Conservation (phyloP, 2,888 invertebrate genomes). For the Lasioglossum morio region DNA sequence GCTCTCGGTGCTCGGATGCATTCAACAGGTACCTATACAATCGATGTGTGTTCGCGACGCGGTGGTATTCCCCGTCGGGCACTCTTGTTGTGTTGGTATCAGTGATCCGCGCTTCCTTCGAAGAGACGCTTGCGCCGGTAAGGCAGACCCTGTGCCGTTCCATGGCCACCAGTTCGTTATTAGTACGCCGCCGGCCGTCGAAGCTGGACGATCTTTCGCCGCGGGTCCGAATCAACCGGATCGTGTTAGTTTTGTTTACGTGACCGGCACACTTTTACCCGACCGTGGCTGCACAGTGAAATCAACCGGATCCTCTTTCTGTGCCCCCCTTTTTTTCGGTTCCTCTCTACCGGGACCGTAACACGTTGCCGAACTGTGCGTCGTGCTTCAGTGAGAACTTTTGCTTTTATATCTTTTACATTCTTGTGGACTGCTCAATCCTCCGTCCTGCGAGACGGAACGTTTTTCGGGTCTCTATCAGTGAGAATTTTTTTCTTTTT, state of each 20-base stretch:
- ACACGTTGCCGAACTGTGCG: not conserved
- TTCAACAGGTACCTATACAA: slow-evolving; percentile 59
- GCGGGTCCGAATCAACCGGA: not conserved
- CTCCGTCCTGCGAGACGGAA: not conserved
- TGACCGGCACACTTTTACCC: not conserved
- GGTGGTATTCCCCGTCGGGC: slow-evolving; percentile 20
- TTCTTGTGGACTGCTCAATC: not conserved
- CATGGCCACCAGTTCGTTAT: slow-evolving; percentile 37
- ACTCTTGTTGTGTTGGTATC: slow-evolving; percentile 48
- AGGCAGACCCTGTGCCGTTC: slow-evolving; percentile 38
- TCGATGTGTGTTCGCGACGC: slow-evolving; percentile 45
- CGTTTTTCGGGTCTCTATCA: not conserved
- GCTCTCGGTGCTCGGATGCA: slow-evolving; percentile 27
- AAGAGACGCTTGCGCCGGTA: slow-evolving; percentile 54
- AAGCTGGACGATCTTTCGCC: slow-evolving; percentile 36
- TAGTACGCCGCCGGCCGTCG: slow-evolving; percentile 50
- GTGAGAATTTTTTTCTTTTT: not conserved
- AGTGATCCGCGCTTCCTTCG: slow-evolving; percentile 50
- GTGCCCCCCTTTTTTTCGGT: not conserved
- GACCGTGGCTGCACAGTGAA: not conserved
- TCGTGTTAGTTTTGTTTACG: slow-evolving; percentile 42
- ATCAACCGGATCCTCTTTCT: not conserved
- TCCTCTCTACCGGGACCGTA: not conserved
- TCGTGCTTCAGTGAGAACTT: not conserved
- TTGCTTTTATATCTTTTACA: not conserved